Percentiles rank a stretch among this genome's conserved stretches.
These are phyloP conservation scores for Hipposideros larvatus DNA, from an alignment of 2,797 vertebrate species.

Conservation along the genomic window DNA sequence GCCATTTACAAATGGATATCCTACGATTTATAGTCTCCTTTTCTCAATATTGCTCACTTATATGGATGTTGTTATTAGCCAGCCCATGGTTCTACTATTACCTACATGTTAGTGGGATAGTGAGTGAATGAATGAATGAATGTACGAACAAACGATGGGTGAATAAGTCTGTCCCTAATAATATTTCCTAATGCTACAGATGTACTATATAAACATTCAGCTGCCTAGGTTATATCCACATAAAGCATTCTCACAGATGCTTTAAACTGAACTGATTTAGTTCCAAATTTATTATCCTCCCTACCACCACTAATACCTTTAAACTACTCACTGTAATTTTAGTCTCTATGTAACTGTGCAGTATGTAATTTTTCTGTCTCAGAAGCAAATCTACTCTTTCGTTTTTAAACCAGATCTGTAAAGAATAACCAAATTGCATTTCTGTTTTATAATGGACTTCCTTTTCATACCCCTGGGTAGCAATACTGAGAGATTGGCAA, in stretches of 20 bases:
- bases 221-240: not conserved
- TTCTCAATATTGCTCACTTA: slow-evolving; percentile 12
- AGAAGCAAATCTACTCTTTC: not conserved
- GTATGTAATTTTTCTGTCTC: not conserved
- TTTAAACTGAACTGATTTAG: not conserved
- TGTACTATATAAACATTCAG: not conserved
- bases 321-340: not conserved
- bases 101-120: not conserved
- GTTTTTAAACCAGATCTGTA: not conserved
- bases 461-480: not conserved
- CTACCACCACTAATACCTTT: not conserved
- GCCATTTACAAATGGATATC: not conserved
- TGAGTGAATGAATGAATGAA: not conserved
- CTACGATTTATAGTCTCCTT: not conserved
- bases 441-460: not conserved
- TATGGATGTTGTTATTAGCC: not conserved
- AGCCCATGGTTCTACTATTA: not conserved
- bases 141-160: not conserved
- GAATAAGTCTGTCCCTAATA: not conserved
- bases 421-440: not conserved
- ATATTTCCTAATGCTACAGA: not conserved
- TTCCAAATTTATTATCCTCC: not conserved
- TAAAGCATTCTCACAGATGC: not conserved
- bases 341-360: not conserved
- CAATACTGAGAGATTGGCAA: not conserved